These are phyloP conservation scores for Sarcoramphus papa DNA, from an alignment of 2,797 vertebrate genomes.

Conservation along the genomic window DNA sequence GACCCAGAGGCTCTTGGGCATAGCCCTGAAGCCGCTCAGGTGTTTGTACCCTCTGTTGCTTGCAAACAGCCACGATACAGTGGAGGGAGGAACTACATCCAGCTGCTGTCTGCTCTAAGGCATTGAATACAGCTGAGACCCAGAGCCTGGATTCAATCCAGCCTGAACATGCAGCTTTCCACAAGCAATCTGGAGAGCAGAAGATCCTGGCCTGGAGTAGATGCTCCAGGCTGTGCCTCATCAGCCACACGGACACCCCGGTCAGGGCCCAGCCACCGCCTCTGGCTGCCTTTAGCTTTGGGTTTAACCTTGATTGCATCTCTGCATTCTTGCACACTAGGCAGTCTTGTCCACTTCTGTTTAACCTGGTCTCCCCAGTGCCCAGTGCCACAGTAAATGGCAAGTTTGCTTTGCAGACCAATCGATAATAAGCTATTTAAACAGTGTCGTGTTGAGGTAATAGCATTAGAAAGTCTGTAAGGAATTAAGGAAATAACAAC, in stretches of 20 bases:
- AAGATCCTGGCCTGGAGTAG: background rate
- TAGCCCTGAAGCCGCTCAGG: background rate
- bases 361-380: background rate
- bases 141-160: background rate
- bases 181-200: background rate
- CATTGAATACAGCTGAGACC: rapidly evolving
- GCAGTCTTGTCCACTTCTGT: background rate
- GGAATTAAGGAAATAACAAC: constrained; percentile 34
- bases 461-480: constrained; percentile 1
- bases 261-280: rapidly evolving
- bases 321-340: background rate
- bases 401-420: background rate
- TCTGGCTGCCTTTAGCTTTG: background rate
- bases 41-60: background rate
- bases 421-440: background rate
- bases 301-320: background rate
- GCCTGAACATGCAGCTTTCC: background rate
- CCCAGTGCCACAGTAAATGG: background rate
- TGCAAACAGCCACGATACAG: background rate
- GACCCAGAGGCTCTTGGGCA: background rate
- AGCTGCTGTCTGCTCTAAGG: background rate
- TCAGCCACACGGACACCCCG: background rate
- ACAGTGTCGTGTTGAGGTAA: background rate
- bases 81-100: background rate
- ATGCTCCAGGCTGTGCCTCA: too few relatives aligned